phyloP scores from a whole-genome alignment of 2,888 invertebrate genomes.

The Portevinia maculata region DNA sequence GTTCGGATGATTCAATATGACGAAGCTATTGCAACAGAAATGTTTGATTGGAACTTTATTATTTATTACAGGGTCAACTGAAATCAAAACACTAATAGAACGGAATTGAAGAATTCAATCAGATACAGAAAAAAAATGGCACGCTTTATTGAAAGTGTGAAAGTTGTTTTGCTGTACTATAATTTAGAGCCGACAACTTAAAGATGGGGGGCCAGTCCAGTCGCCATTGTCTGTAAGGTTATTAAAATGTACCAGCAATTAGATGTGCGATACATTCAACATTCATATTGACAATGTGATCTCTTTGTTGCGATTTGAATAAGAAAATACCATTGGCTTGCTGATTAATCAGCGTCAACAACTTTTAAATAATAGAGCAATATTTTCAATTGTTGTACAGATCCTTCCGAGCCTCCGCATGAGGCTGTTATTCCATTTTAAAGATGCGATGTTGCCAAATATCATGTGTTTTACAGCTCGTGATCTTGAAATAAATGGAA shows the following conservation, averaged over 20 bases:
- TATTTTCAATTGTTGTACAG: too few relatives aligned
- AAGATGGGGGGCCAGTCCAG: neutral
- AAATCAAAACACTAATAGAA: conserved; percentile 55
- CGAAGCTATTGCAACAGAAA: conserved; percentile 60
- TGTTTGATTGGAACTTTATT: conserved; percentile 54
- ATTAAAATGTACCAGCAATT: conserved; percentile 17
- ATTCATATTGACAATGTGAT: conserved; percentile 4
- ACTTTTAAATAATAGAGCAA: neutral
- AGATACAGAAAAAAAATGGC: conserved; percentile 9
- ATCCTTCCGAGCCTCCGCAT: too few relatives aligned
- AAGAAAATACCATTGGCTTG: neutral
- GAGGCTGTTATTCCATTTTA: too few relatives aligned
- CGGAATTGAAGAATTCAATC: conserved; percentile 70
- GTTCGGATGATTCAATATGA: conserved; percentile 62
- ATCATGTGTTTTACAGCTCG: too few relatives aligned
- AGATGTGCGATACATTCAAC: conserved; percentile 21
- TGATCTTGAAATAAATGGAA: too few relatives aligned
- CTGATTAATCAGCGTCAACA: conserved; percentile 2
- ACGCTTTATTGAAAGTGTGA: conserved; percentile 50
- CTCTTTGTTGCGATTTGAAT: too few relatives aligned
- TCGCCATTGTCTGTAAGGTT: conserved; percentile 13
- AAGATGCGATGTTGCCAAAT: too few relatives aligned
- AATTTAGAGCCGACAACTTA: neutral
- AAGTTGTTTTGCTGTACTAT: conserved; percentile 31
- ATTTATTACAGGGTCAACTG: conserved; percentile 65